Evolutionary conservation across 1,140 invertebrate genomes (phyloP), one percentile per base, ranked within the genome.

Genomic region (Macrosteles quadrilineatus): DNA sequence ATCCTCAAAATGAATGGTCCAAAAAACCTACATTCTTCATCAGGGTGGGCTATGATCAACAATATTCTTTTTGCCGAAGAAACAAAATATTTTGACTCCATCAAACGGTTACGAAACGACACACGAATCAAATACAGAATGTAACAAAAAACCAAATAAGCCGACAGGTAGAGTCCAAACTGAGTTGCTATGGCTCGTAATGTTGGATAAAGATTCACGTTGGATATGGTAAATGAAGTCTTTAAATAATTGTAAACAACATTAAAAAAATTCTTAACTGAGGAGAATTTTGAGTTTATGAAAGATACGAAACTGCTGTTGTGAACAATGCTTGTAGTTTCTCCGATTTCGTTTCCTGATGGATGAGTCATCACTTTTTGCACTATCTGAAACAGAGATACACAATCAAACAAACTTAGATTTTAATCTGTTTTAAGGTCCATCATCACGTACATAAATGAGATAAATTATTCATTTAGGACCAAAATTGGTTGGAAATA

Each of bases 1-100:
- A 89, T 85, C 78, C 85, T 87, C 71, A 94, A 84, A 70, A 98
- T 88, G 23, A 94, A 88, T 6, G 97, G 97, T 0, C 94, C 94
- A 80, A 98, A 98, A 80, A 99, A 99, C 97, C 98, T 98, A 72
- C 93, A 95, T 80, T 99, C 97, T 78, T 97, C 95, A 81, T 98
- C 97, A 9, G 97, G 97, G 85, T 99, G 97, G 25, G 96, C 95
- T 14, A 87, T 93, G 0, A 98, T 87, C 36, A 98, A 78, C 19
- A 98, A 80, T 40, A 96, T 85, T 75, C 91, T 45, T 30, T 71
- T 71, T 3, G 36, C 63, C n/a, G 29, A 25, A 11, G 2, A 63
- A 11, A 36, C 31, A 55, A 68, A 55, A 55, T 68, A 19, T 30
- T 17, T 12, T 4, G 21, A 59, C n/a, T 29, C 27, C 9, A n/a